Percentiles rank a stretch among this genome's conserved stretches.
Evolutionary conservation across 2,797 vertebrate genomes (phyloP).

Genomic region (Crenuchus spilurus): DNA sequence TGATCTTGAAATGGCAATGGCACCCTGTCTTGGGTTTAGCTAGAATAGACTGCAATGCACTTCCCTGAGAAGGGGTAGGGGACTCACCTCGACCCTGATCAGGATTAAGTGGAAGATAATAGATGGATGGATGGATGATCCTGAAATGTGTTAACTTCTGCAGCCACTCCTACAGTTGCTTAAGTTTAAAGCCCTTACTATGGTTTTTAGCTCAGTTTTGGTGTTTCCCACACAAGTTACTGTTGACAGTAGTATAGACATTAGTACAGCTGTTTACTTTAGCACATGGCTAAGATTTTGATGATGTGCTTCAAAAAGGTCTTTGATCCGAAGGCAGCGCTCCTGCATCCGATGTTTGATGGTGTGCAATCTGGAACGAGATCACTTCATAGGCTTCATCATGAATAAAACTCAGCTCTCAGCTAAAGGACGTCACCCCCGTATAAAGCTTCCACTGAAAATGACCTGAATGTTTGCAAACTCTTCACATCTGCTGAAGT

Average conservation of each 20-base stretch:
- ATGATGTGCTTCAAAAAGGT: constrained; percentile 76
- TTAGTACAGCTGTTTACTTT: constrained; percentile 49
- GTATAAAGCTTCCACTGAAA: constrained; percentile 29
- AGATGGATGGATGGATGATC: too few relatives aligned
- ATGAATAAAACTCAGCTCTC: constrained; percentile 65
- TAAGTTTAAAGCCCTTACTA: too few relatives aligned
- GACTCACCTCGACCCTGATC: too few relatives aligned
- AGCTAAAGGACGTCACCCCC: not conserved
- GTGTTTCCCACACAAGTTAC: too few relatives aligned
- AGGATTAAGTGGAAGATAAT: too few relatives aligned
- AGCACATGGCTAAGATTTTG: constrained; percentile 67
- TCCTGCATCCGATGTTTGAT: constrained; percentile 68
- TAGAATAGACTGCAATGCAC: too few relatives aligned
- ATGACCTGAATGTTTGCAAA: constrained; percentile 19
- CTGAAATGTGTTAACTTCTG: too few relatives aligned
- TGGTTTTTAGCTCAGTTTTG: too few relatives aligned
- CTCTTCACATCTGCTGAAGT: constrained; percentile 32
- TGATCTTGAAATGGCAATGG: too few relatives aligned
- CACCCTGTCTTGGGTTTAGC: too few relatives aligned
- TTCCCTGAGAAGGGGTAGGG: too few relatives aligned
- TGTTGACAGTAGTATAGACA: not conserved
- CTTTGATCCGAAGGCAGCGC: constrained; percentile 72
- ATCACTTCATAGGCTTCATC: constrained; percentile 49
- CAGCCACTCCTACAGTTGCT: too few relatives aligned
- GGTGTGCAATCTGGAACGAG: constrained; percentile 62